A percentile compares a stretch with the other conserved stretches of the same genome.
These are phyloP conservation scores for Vombatus ursinus DNA, from an alignment of 2,113 vertebrate species.

Conservation along the genomic window DNA sequence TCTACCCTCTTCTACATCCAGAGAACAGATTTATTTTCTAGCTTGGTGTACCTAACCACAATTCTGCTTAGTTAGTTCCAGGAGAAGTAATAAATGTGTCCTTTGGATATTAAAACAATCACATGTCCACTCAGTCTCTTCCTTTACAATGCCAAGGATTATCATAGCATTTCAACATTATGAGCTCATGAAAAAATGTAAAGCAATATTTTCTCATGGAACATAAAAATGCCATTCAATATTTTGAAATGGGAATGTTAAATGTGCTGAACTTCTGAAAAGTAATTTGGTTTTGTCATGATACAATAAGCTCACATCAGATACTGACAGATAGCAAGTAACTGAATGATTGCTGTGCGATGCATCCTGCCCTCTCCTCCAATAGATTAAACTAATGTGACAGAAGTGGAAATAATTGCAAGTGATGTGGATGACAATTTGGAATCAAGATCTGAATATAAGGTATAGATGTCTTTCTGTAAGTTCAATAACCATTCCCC, in stretches of 20 bases:
- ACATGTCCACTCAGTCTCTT: neutral
- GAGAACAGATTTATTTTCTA: neutral
- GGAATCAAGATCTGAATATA: neutral
- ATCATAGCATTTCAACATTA: neutral
- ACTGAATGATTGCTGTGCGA: neutral
- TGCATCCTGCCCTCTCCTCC: neutral
- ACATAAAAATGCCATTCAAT: constrained; percentile 13
- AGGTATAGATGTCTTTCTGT: neutral
- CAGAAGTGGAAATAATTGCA: neutral
- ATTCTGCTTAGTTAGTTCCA: neutral
- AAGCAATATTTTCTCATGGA: constrained; percentile 6
- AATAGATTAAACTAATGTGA: neutral
- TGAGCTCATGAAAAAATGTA: neutral
- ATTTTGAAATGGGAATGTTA: constrained; percentile 3
- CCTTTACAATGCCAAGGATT: neutral
- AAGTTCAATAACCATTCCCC: neutral
- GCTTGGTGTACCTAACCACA: neutral
- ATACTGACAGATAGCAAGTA: constrained; percentile 2
- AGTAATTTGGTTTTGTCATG: constrained; percentile 10
- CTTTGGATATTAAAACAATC: neutral
- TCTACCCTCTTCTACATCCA: neutral
- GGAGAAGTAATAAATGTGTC: neutral
- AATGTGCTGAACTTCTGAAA: constrained; percentile 14
- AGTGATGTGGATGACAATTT: neutral
- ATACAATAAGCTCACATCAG: neutral